Percentiles rank a stretch among this genome's conserved stretches.
phyloP scores from a whole-genome alignment of 2,797 vertebrate genomes.

The Manis crassicaudata region DNA sequence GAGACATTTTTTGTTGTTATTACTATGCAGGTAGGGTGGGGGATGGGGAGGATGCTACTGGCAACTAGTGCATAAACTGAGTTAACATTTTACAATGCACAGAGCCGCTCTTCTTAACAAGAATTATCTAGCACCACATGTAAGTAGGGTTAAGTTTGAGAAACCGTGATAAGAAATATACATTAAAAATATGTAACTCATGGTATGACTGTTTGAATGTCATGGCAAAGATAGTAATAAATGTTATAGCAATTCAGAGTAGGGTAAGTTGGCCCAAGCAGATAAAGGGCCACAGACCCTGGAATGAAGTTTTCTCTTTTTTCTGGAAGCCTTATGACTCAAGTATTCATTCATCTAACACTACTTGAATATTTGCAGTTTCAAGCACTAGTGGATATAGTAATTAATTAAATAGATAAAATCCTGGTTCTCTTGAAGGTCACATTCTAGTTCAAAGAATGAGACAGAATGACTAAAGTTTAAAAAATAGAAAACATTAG shows the following conservation, averaged over 20 bases:
- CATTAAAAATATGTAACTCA: neutral
- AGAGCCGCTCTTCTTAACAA: too few species aligned
- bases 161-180: neutral
- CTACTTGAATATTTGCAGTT: neutral
- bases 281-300: neutral
- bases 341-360: neutral
- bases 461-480: neutral
- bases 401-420: neutral
- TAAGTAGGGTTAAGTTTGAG: neutral
- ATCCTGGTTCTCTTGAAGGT: neutral
- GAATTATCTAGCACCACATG: neutral
- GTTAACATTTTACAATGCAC: neutral
- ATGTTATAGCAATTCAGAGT: neutral
- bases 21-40: accelerated
- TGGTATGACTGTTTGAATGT: neutral
- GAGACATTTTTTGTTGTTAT: neutral
- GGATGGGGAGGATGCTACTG: neutral
- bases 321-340: neutral
- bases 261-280: neutral
- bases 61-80: neutral
- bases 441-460: neutral
- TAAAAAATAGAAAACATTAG: neutral
- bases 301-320: neutral
- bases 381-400: neutral
- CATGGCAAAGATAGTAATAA: neutral